Conservation (phyloP, 2,113 vertebrate genomes). For the Daphoenositta chrysoptera region DNA sequence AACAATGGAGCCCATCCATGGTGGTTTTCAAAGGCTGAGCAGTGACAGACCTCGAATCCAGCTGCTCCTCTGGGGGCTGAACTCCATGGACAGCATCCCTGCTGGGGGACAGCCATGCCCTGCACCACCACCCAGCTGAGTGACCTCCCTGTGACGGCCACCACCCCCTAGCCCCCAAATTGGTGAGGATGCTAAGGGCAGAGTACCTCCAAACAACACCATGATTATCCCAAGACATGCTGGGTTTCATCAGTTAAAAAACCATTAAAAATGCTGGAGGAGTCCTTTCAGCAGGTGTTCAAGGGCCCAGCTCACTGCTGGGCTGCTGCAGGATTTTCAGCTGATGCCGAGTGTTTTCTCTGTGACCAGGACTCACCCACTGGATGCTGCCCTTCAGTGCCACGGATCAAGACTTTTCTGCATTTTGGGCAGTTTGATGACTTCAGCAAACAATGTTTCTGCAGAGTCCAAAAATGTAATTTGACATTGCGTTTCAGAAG, state of each 20-base stretch:
- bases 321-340: not conserved
- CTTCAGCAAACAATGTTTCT: not conserved
- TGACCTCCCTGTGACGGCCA: not conserved
- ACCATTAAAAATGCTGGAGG: not conserved
- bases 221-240: not conserved
- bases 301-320: not conserved
- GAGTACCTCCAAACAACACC: not conserved
- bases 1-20: fast-evolving
- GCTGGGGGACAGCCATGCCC: not conserved
- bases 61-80: not conserved
- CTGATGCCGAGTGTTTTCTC: not conserved
- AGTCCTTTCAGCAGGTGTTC: not conserved
- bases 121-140: fast-evolving
- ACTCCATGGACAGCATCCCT: fast-evolving
- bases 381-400: not conserved
- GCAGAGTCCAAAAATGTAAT: not conserved
- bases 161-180: fast-evolving
- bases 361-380: not conserved
- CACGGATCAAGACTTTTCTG: not conserved
- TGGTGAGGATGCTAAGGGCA: not conserved
- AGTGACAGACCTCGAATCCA: not conserved
- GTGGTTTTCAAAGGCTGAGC: not conserved
- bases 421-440: not conserved
- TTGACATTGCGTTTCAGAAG: not conserved
- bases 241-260: not conserved